A percentile compares a stretch with the other conserved stretches of the same genome.
These are phyloP conservation scores for Leucania comma DNA, from an alignment of 2,888 invertebrate species.

Conservation along the genomic window DNA sequence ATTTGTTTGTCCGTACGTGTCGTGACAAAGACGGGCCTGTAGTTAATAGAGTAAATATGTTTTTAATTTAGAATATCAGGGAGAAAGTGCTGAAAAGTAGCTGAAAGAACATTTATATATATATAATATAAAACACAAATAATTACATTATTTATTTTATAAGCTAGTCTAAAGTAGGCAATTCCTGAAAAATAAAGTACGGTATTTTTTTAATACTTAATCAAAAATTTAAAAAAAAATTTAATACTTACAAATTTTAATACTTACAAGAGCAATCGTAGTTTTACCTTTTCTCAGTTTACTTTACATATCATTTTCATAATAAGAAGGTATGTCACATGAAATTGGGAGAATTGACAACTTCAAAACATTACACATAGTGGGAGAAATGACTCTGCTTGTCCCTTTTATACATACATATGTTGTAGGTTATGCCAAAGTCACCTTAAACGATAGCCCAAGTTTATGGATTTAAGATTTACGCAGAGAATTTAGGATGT, in stretches of 20 bases:
- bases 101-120: not conserved
- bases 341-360: not conserved
- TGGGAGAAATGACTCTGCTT: too few relatives aligned
- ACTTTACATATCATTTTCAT: not conserved
- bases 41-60: slow-evolving; percentile 43
- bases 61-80: slow-evolving; percentile 7
- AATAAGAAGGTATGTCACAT: not conserved
- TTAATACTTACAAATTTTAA: too few relatives aligned
- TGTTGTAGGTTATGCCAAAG: too few relatives aligned
- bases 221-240: too few relatives aligned
- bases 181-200: not conserved
- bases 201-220: too few relatives aligned
- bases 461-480: too few relatives aligned
- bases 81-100: not conserved
- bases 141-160: not conserved
- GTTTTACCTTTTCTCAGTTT: not conserved
- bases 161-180: not conserved
- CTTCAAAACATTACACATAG: not conserved
- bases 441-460: too few relatives aligned
- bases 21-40: slow-evolving; percentile 62
- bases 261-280: not conserved
- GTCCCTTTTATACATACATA: too few relatives aligned
- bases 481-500: too few relatives aligned
- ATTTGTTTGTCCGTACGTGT: slow-evolving; percentile 77
- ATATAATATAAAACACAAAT: too few relatives aligned